Conservation (phyloP, 2,888 invertebrate species). For the Watsonalla binaria region DNA sequence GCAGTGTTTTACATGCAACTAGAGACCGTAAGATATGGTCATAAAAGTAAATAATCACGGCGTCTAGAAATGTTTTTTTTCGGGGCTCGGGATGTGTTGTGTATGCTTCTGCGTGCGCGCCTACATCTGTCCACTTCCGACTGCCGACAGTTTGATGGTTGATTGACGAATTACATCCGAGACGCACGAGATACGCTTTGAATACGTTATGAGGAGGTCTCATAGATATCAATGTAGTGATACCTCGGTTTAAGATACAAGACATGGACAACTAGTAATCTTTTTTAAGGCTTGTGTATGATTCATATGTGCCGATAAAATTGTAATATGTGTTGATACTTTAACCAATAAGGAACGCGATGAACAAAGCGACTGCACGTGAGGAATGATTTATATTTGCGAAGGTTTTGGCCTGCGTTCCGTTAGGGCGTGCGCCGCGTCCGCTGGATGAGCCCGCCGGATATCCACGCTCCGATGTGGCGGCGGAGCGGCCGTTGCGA, state of each 20-base stretch:
- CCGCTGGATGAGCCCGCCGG: constrained; percentile 67
- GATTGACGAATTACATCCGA: constrained; percentile 45
- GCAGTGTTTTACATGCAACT: constrained; percentile 31
- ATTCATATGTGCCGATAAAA: too few relatives aligned
- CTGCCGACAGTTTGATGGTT: constrained; percentile 23
- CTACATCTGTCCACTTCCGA: constrained; percentile 44
- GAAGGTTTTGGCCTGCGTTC: constrained; percentile 42
- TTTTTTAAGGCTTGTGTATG: too few relatives aligned
- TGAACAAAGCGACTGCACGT: constrained; percentile 17
- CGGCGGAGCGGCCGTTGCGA: constrained; percentile 2
- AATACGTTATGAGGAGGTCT: constrained; percentile 19
- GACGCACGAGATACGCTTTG: constrained; percentile 20
- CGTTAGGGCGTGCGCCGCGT: constrained; percentile 47
- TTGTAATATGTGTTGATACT: not conserved
- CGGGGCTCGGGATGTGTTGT: constrained; percentile 24
- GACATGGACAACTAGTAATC: too few relatives aligned
- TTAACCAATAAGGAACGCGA: constrained; percentile 16
- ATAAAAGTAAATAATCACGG: too few relatives aligned
- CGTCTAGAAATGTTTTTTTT: not conserved
- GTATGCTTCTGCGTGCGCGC: constrained; percentile 23
- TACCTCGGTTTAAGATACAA: not conserved
- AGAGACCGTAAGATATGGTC: constrained; percentile 21
- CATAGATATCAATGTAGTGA: not conserved
- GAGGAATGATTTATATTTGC: constrained; percentile 28
- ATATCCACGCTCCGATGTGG: constrained; percentile 37